Conservation (phyloP, 2,797 vertebrate genomes). For the Galagoides demidoff region DNA sequence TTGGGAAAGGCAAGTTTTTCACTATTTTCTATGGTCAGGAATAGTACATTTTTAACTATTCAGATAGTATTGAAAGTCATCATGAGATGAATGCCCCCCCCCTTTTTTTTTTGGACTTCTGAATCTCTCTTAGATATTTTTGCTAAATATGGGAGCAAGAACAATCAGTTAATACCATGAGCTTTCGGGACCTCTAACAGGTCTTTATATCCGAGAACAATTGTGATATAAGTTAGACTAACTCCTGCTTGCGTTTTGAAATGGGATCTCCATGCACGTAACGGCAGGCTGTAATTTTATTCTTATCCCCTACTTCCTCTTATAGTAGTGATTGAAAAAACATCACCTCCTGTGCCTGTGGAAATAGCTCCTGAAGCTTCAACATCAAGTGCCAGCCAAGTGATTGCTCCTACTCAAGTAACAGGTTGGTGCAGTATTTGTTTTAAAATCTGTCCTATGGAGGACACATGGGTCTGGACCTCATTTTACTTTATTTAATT, state of each 20-base stretch:
- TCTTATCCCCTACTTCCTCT: slow-evolving; percentile 61
- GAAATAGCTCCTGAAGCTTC: slow-evolving; percentile 93
- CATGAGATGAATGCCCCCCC: not conserved
- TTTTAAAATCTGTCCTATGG: not conserved
- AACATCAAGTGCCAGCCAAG: slow-evolving; percentile 94
- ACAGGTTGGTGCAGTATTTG: slow-evolving; percentile 88
- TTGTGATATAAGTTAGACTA: not conserved
- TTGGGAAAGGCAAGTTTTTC: not conserved
- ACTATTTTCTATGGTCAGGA: not conserved
- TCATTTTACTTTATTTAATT: not conserved
- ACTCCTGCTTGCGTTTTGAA: slow-evolving; percentile 16
- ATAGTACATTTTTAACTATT: not conserved
- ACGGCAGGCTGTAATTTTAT: slow-evolving; percentile 56
- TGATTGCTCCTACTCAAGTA: slow-evolving; percentile 95
- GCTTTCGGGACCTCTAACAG: not conserved
- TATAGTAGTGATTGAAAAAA: slow-evolving; percentile 94
- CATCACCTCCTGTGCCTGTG: slow-evolving; percentile 94
- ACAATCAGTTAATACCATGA: not conserved
- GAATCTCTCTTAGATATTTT: not conserved
- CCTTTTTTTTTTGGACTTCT: slow-evolving; percentile 53
- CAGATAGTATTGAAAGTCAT: not conserved
- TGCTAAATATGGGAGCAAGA: not conserved
- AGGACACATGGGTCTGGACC: not conserved
- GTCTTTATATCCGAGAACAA: not conserved
- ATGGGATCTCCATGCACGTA: not conserved